Percentiles rank a stretch among this genome's conserved stretches.
phyloP scores from a whole-genome alignment of 2,113 vertebrate species.

The Cariama cristata region DNA sequence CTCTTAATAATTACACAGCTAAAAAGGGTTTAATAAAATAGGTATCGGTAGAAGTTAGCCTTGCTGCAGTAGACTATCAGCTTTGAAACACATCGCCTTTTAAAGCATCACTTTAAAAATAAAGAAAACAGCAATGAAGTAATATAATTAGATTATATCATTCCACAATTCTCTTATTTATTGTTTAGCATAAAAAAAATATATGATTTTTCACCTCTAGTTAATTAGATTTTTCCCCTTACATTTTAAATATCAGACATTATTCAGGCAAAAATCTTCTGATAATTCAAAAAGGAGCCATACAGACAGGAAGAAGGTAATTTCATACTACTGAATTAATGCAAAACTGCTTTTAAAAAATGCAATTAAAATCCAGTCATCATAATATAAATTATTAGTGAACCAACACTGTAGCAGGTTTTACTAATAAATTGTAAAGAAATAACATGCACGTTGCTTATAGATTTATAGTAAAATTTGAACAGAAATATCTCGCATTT shows the following conservation, averaged over 20 bases:
- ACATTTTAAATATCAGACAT: background rate
- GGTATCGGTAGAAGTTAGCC: background rate
- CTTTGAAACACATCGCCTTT: background rate
- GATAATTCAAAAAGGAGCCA: background rate
- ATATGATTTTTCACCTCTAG: background rate
- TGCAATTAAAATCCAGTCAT: background rate
- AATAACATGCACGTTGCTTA: background rate
- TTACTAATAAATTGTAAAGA: background rate
- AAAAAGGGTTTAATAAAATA: background rate
- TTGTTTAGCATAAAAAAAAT: background rate
- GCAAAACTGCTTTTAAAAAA: background rate
- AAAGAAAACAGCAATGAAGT: background rate
- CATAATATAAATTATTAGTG: background rate
- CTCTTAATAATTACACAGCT: background rate
- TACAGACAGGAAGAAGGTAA: background rate
- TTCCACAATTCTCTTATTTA: background rate
- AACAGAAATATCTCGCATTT: background rate
- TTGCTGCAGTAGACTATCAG: background rate
- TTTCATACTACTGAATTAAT: background rate
- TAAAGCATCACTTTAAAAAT: background rate
- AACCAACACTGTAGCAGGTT: background rate
- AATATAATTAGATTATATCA: background rate
- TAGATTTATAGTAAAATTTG: background rate
- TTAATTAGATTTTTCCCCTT: background rate
- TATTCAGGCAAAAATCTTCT: background rate